Base-by-base conservation (phyloP, 2,113 vertebrate genomes). In the Marmota flaviventris region DNA sequence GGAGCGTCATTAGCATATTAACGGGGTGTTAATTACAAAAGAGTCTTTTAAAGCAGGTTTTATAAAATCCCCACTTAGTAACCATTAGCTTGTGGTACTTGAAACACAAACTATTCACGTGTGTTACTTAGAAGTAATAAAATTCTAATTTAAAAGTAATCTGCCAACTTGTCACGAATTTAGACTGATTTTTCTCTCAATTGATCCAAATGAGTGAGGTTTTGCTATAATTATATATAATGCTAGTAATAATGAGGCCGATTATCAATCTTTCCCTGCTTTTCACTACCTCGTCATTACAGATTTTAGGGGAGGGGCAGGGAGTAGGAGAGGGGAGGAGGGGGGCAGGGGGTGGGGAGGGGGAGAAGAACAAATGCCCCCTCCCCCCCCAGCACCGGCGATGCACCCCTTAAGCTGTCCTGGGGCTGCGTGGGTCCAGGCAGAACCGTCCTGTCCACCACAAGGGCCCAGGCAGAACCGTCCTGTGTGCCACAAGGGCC, bases 151-250 rank as follows among this genome's bases (percentile, higher is more conserved):
- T 98, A 97, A 97, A 97, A 98, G 97, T 97, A 94, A 97, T 98
- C 97, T 98, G 97, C 96, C 97, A 98, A 95, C 96, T 97, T 98
- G 97, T 98, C 97, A 98, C 1, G 29, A 92, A 97, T 97, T 97
- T 94, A 95, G 96, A 97, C 94, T 96, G 97, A 96, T 97, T 97
- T 96, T 96, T 95, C 96, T 97, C 96, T 97, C 97, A 94, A 73
- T 93, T 98, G 96, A 98, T 97, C 97, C 89, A 87, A 92, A 97
- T 97, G 97, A 98, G 96, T 97, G 96, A 98, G 87, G 93, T 93
- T 98, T 96, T 94, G 93, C 96, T 96, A 95, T 98, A 97, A 98
- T 98, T 97, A 98, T 89, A 93, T 93, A 86, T 97, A 97, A 98
- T 96, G 96, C 83, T 78, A 58, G 96, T 84, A 81, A 95, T 98